Evolutionary conservation across 2,888 invertebrate species (phyloP).

Genomic region (Iphiclides podalirius): DNA sequence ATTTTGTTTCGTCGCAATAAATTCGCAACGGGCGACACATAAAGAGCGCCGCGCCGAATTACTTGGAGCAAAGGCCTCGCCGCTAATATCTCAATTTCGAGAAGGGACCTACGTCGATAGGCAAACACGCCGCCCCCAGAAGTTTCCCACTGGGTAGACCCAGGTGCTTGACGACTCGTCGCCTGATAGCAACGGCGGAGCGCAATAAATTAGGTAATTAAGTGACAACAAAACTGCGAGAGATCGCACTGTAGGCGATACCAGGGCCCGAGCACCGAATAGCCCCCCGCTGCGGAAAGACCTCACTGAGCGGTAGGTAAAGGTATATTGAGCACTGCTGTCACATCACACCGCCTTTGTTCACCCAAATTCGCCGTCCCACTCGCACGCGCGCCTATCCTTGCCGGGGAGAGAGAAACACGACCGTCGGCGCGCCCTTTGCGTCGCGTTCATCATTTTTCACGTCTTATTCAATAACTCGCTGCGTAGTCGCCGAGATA

Average conservation of each 20-base stretch:
- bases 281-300: conserved; percentile 64
- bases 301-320: conserved; percentile 56
- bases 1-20: conserved; percentile 41
- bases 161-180: conserved; percentile 50
- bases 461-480: conserved; percentile 79
- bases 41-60: conserved; percentile 56
- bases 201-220: conserved; percentile 75
- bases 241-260: conserved; percentile 58
- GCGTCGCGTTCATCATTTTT: conserved; percentile 74
- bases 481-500: conserved; percentile 74
- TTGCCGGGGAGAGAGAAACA: conserved; percentile 46
- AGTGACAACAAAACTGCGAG: conserved; percentile 68
- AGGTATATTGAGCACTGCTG: conserved; percentile 50
- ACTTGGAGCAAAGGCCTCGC: conserved; percentile 40
- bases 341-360: conserved; percentile 69
- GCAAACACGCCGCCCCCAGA: conserved; percentile 66
- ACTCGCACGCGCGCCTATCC: conserved; percentile 38
- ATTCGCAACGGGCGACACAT: conserved; percentile 50
- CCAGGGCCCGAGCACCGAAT: conserved; percentile 42
- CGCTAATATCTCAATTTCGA: conserved; percentile 73
- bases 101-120: conserved; percentile 64
- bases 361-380: conserved; percentile 59
- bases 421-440: conserved; percentile 68
- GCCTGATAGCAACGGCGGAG: conserved; percentile 38
- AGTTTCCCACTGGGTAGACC: conserved; percentile 43